Percentiles rank a stretch among this genome's conserved stretches.
These are phyloP conservation scores for Neogale vison DNA, from an alignment of 2,113 vertebrate genomes.

Conservation along the genomic window DNA sequence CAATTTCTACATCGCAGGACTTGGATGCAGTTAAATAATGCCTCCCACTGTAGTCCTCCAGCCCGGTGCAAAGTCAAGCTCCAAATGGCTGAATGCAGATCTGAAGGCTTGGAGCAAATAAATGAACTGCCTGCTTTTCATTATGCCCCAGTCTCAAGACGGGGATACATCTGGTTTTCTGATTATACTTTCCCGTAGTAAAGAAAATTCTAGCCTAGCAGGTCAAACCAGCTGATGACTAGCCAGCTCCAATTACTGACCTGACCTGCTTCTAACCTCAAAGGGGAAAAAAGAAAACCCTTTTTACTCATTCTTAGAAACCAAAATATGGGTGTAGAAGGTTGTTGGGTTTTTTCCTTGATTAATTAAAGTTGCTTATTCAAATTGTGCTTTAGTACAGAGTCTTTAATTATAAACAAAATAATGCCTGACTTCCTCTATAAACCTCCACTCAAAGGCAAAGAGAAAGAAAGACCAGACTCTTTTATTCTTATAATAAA, in stretches of 20 bases:
- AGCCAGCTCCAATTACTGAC: constrained; percentile 82
- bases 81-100: constrained; percentile 65
- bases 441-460: constrained; percentile 76
- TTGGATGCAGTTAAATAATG: neutral
- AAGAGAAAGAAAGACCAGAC: constrained; percentile 69
- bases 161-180: constrained; percentile 82
- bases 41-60: neutral
- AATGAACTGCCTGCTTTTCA: constrained; percentile 71
- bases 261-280: constrained; percentile 82
- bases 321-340: constrained; percentile 58
- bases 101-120: constrained; percentile 73
- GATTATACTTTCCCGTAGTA: constrained; percentile 79
- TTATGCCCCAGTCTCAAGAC: constrained; percentile 51
- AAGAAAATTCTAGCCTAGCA: constrained; percentile 81
- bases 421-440: constrained; percentile 75
- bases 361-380: constrained; percentile 82
- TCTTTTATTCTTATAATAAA: constrained; percentile 74
- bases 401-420: constrained; percentile 80
- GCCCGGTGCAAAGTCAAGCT: constrained; percentile 40
- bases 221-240: constrained; percentile 81
- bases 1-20: neutral
- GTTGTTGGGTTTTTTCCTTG: constrained; percentile 60
- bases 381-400: constrained; percentile 65
- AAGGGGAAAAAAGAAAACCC: constrained; percentile 63
- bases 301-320: constrained; percentile 77